A percentile compares a stretch with the other conserved stretches of the same genome.
Conservation (phyloP, 2,113 vertebrate species). For the Bothrops jararaca region DNA sequence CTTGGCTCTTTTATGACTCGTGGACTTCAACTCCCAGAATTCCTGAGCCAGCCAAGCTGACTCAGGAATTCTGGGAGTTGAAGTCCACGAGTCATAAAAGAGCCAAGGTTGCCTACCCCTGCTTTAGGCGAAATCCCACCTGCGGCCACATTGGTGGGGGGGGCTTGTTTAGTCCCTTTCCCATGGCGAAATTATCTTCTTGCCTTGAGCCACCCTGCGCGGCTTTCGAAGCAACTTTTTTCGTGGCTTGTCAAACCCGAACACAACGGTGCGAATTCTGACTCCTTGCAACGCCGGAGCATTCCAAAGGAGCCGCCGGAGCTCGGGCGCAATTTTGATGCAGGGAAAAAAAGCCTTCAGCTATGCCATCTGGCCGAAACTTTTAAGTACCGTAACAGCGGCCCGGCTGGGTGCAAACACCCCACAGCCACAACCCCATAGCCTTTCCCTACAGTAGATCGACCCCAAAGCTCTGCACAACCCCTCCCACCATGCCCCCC, state of each 20-base stretch:
- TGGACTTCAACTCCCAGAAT: not conserved
- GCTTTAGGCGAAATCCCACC: not conserved
- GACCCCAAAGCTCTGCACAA: not conserved
- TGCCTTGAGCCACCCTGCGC: not conserved
- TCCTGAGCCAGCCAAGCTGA: not conserved
- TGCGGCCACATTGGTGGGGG: too few species aligned
- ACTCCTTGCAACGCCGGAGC: not conserved
- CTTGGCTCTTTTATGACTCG: too few species aligned
- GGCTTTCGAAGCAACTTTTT: not conserved
- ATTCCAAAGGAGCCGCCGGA: not conserved
- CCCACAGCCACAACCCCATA: not conserved
- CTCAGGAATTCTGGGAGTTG: not conserved
- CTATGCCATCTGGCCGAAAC: not conserved
- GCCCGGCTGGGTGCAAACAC: not conserved
- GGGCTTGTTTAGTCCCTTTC: not conserved
- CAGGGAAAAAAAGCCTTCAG: not conserved
- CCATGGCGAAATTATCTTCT: not conserved
- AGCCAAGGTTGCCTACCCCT: not conserved
- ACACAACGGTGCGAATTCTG: not conserved
- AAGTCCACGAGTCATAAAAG: not conserved
- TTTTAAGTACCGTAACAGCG: too few species aligned
- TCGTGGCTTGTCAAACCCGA: not conserved
- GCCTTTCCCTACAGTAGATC: not conserved
- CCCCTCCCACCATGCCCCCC: fast-evolving
- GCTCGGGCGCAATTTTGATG: not conserved